phyloP scores from a whole-genome alignment of 1,140 invertebrate species.

The Meloidogyne chitwoodi region DNA sequence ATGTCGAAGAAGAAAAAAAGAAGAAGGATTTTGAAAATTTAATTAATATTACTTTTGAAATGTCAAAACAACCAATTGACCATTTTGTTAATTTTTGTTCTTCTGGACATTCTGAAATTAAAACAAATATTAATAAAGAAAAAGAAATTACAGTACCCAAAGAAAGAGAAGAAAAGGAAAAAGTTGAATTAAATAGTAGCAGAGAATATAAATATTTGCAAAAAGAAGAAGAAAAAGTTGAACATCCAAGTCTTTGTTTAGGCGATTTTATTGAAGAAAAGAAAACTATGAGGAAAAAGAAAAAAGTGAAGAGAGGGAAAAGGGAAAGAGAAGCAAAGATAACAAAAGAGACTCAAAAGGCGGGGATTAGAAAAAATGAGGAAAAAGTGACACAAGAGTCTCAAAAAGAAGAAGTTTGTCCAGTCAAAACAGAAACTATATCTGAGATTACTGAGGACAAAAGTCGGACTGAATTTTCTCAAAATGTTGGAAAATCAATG shows the following conservation, averaged over 20 bases:
- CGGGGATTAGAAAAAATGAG: no score
- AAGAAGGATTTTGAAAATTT: no score
- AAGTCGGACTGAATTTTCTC: no score
- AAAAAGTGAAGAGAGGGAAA: background rate
- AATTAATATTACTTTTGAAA: no score
- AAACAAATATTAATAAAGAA: background rate
- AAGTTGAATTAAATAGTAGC: no score
- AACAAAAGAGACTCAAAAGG: no score
- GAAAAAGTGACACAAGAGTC: background rate
- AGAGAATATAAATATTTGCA: no score
- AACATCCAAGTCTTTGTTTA: conserved; percentile 18
- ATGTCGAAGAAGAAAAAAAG: no score
- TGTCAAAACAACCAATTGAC: no score
- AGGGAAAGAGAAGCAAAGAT: background rate
- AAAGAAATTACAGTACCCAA: background rate
- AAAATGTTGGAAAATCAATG: background rate
- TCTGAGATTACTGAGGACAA: no score
- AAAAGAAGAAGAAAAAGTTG: background rate
- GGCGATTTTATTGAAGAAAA: background rate
- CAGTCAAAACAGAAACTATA: background rate
- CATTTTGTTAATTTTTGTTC: background rate
- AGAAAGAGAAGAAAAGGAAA: background rate
- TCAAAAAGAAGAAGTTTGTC: no score
- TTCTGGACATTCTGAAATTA: background rate
- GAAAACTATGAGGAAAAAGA: background rate